Evolutionary conservation across 1,140 invertebrate species (phyloP).

Genomic region (Drosophila pandora): DNA sequence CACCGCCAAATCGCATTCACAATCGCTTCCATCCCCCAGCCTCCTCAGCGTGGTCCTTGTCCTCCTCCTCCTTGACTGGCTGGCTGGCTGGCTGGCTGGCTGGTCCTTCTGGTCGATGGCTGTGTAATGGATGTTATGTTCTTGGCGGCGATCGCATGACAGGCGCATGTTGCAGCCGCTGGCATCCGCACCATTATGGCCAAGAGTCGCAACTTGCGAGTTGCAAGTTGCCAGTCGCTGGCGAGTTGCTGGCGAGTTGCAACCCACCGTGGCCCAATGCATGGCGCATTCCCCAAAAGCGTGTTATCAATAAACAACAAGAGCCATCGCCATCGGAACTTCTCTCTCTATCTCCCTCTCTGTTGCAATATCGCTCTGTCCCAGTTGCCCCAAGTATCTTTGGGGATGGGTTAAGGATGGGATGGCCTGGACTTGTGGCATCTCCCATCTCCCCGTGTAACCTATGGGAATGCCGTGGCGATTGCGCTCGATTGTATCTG

Average conservation of each 20-base stretch:
- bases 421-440: constrained; percentile 47
- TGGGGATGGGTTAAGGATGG: constrained; percentile 8
- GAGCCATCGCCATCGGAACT: constrained; percentile 71
- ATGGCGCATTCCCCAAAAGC: constrained; percentile 78
- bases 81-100: constrained; percentile 2
- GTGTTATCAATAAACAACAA: constrained; percentile 82
- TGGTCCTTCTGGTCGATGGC: constrained; percentile 41
- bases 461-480: constrained; percentile 72
- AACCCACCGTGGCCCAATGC: constrained; percentile 60
- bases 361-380: constrained; percentile 14
- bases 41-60: constrained; percentile 8
- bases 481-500: constrained; percentile 78
- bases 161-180: constrained; percentile 81
- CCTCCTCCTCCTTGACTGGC: constrained; percentile 6
- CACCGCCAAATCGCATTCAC: constrained; percentile 50
- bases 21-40: constrained; percentile 49
- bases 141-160: constrained; percentile 80
- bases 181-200: constrained; percentile 81
- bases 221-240: constrained; percentile 6
- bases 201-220: constrained; percentile 48
- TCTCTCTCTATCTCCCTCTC: constrained; percentile 27
- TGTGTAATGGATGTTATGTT: constrained; percentile 81
- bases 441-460: constrained; percentile 63
- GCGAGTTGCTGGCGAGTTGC: constrained; percentile 17
- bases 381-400: constrained; percentile 21